Conservation (phyloP, 1,140 invertebrate species). For the Cydia pomonella region DNA sequence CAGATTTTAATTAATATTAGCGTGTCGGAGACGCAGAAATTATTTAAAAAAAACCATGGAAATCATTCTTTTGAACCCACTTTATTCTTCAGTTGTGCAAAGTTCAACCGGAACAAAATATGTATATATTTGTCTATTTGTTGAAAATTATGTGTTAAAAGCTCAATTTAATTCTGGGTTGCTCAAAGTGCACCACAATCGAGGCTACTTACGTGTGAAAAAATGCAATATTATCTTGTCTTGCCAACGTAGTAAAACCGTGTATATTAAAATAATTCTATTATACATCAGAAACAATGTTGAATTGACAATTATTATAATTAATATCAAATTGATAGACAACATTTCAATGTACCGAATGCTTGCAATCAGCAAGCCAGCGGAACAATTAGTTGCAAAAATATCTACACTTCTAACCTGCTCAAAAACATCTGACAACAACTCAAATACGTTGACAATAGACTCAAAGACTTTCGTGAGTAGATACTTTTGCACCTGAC, state of each 20-base stretch:
- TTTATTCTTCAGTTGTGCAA: background rate
- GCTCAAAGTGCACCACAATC: background rate
- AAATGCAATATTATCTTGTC: slow-evolving; percentile 5
- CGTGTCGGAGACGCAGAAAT: background rate
- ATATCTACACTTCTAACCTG: background rate
- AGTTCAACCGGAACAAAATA: background rate
- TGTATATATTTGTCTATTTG: too few relatives aligned
- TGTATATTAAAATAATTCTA: background rate
- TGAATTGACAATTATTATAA: background rate
- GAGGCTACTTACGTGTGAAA: background rate
- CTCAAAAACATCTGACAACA: background rate
- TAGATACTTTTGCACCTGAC: background rate
- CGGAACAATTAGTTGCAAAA: too few relatives aligned
- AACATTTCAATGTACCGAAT: background rate
- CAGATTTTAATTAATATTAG: slow-evolving; percentile 5
- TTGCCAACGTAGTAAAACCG: slow-evolving; percentile 1
- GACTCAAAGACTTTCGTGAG: background rate
- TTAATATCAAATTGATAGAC: background rate
- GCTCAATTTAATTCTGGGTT: background rate
- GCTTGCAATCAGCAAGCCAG: too few relatives aligned
- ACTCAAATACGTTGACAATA: background rate
- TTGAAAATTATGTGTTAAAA: background rate
- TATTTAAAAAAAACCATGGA: background rate
- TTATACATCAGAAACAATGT: background rate
- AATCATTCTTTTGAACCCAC: background rate